phyloP scores from a whole-genome alignment of 2,888 invertebrate genomes.

The Pseudolycoriella hygida region DNA sequence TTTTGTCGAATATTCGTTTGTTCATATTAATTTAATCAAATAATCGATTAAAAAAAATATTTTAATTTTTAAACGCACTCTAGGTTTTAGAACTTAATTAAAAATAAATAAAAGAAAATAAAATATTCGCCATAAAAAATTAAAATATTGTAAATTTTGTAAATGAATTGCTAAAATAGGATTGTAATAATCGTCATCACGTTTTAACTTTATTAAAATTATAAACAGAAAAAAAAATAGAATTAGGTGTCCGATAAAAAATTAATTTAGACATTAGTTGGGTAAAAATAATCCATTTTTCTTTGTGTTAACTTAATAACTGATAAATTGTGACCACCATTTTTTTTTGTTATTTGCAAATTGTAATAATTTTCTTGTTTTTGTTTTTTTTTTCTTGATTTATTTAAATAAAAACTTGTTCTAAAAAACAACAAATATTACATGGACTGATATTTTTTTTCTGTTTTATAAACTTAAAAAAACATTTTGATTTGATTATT shows the following conservation, averaged over 20 bases:
- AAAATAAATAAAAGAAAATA: neutral
- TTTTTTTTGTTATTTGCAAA: neutral
- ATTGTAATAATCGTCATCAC: neutral
- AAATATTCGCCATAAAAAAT: constrained; percentile 1
- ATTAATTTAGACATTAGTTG: neutral
- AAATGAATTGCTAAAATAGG: neutral
- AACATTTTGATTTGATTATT: no score
- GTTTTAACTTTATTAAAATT: neutral
- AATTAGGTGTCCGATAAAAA: neutral
- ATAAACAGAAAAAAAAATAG: neutral
- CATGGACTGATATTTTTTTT: constrained; percentile 5
- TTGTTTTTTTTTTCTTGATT: neutral
- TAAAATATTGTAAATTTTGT: neutral
- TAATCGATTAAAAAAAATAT: neutral
- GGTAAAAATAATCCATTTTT: no score
- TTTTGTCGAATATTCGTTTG: neutral
- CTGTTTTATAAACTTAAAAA: neutral
- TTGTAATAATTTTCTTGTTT: no score
- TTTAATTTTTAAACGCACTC: neutral
- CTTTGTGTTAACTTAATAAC: no score
- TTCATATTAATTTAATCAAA: neutral
- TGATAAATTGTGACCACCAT: neutral
- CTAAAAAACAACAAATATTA: constrained; percentile 4
- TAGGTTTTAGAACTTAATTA: no score
- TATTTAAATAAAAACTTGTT: neutral